phyloP scores from a whole-genome alignment of 92 coral and sea anemone species.

The Nematostella vectensis region DNA sequence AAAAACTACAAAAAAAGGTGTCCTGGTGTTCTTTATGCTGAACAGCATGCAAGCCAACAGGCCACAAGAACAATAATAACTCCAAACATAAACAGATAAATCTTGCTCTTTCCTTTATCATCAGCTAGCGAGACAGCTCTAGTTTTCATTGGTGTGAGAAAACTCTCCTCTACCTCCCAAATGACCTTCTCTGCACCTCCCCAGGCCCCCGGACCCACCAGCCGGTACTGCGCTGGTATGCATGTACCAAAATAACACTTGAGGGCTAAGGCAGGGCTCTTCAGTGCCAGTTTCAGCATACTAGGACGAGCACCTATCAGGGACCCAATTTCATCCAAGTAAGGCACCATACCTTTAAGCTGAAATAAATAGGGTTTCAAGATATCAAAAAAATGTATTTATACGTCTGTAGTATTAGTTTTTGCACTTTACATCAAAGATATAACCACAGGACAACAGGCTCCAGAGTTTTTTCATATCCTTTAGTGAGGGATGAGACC shows the following conservation, averaged over 20 bases:
- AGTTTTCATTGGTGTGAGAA: slow-evolving; percentile 40
- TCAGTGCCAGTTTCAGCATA: slow-evolving; percentile 55
- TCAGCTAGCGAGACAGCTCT: slow-evolving; percentile 10
- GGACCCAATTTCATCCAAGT: slow-evolving; percentile 60
- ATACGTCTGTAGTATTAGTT: too few relatives aligned
- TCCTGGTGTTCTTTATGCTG: too few relatives aligned
- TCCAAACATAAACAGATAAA: background rate
- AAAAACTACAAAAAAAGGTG: too few relatives aligned
- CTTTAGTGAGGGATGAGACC: too few relatives aligned
- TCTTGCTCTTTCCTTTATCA: background rate
- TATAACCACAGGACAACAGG: too few relatives aligned
- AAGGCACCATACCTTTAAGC: slow-evolving; percentile 29
- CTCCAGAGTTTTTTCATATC: too few relatives aligned
- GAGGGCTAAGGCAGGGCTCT: slow-evolving; percentile 66
- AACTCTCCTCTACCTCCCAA: slow-evolving; percentile 44
- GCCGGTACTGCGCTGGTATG: slow-evolving; percentile 82
- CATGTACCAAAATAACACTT: slow-evolving; percentile 63
- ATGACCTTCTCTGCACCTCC: slow-evolving; percentile 72
- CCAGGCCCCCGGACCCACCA: slow-evolving; percentile 79
- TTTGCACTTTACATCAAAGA: too few relatives aligned
- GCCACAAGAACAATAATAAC: background rate
- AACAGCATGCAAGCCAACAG: too few relatives aligned
- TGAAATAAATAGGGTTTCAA: slow-evolving; percentile 1
- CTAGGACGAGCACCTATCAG: slow-evolving; percentile 70
- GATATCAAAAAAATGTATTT: too few relatives aligned